Evolutionary conservation across 2,797 vertebrate genomes (phyloP).

Genomic region (Hirundo rustica): DNA sequence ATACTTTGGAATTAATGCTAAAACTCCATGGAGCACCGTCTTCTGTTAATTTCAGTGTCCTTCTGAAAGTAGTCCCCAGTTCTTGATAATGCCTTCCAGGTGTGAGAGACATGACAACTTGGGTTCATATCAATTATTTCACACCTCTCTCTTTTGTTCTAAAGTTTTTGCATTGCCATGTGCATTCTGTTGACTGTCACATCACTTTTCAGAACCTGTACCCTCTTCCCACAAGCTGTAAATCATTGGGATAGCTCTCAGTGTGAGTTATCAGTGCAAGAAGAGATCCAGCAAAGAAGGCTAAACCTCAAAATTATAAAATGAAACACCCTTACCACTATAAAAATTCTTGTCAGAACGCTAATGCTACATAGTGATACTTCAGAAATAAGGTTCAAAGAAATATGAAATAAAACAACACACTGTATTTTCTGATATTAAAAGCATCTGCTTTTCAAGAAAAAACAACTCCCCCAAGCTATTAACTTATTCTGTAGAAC

Average conservation of each 20-base stretch:
- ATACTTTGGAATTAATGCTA: not conserved
- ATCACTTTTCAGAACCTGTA: not conserved
- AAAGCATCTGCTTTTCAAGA: not conserved
- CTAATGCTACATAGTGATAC: not conserved
- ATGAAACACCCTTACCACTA: not conserved
- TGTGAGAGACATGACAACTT: not conserved
- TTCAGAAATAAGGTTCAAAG: not conserved
- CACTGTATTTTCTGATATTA: not conserved
- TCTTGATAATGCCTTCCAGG: not conserved
- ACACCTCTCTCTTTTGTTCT: not conserved
- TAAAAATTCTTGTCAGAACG: not conserved
- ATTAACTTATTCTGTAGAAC: not conserved
- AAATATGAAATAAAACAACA: not conserved
- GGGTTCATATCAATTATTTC: constrained; percentile 5
- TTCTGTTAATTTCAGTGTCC: not conserved
- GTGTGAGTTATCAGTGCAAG: not conserved
- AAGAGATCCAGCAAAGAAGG: not conserved
- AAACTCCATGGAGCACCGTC: not conserved
- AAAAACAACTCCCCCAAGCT: not conserved
- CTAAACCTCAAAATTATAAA: not conserved
- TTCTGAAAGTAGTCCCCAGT: not conserved
- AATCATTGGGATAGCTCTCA: not conserved
- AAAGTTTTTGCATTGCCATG: not conserved
- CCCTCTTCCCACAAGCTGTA: not conserved
- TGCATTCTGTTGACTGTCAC: not conserved